A percentile compares a stretch with the other conserved stretches of the same genome.
Conservation (phyloP, 1,140 invertebrate genomes). For the Mya arenaria region DNA sequence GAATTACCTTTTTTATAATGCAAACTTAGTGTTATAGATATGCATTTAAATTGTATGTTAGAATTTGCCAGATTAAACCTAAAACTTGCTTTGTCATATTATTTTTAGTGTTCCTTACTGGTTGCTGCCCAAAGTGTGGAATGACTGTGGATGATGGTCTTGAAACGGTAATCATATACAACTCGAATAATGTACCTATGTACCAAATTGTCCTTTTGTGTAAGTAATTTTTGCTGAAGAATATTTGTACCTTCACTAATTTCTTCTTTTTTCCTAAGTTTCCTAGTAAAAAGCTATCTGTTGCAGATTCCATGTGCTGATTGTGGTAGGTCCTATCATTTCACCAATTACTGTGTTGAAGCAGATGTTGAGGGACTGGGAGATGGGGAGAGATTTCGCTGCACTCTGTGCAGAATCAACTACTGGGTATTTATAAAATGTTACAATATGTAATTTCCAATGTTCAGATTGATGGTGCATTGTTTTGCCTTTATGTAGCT, state of each 20-base stretch:
- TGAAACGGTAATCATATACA: not conserved
- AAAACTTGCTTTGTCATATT: too few relatives aligned
- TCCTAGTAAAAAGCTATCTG: not conserved
- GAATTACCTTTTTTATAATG: too few relatives aligned
- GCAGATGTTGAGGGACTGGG: not conserved
- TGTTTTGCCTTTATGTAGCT: not conserved
- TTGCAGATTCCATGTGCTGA: conserved; percentile 4
- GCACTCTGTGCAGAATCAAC: not conserved
- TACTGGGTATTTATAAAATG: not conserved
- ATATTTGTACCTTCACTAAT: too few relatives aligned
- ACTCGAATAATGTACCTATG: too few relatives aligned
- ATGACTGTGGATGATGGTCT: not conserved
- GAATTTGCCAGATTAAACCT: too few relatives aligned
- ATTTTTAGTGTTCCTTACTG: conserved; percentile 6
- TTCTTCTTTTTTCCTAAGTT: too few relatives aligned
- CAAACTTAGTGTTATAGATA: too few relatives aligned
- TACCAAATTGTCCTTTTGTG: too few relatives aligned
- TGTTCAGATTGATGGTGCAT: not conserved
- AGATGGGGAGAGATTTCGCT: conserved; percentile 8
- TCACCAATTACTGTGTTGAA: not conserved
- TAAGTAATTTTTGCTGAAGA: too few relatives aligned
- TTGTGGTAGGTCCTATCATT: conserved; percentile 5
- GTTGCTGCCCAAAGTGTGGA: conserved; percentile 11
- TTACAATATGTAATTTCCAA: not conserved
- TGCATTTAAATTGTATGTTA: too few relatives aligned